phyloP scores from a whole-genome alignment of 2,888 invertebrate genomes.

The Notocelia uddmanniana region DNA sequence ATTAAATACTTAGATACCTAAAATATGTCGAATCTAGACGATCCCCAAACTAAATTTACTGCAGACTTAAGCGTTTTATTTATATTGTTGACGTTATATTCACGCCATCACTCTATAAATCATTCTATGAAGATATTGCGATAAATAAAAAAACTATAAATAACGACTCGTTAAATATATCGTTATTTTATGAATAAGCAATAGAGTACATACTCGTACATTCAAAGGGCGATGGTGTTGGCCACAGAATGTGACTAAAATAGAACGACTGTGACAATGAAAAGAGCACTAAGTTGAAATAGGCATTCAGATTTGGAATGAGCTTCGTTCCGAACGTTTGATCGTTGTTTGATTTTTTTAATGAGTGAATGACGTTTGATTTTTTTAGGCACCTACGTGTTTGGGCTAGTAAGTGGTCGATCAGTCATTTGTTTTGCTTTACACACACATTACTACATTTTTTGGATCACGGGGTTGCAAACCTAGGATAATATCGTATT shows the following conservation, averaged over 20 bases:
- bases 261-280: constrained; percentile 68
- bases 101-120: constrained; percentile 17
- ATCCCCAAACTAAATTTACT: neutral
- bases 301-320: constrained; percentile 46
- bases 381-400: constrained; percentile 31
- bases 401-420: constrained; percentile 10
- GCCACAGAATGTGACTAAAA: constrained; percentile 65
- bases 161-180: constrained; percentile 32
- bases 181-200: constrained; percentile 28
- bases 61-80: neutral
- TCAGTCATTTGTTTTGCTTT: neutral
- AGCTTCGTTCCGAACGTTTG: constrained; percentile 31
- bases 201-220: constrained; percentile 49
- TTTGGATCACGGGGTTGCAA: too few species aligned
- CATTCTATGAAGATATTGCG: constrained; percentile 11
- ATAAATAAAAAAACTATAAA: constrained; percentile 35
- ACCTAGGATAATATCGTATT: too few species aligned
- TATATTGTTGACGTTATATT: constrained; percentile 16
- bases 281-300: constrained; percentile 56
- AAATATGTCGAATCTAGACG: neutral
- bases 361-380: constrained; percentile 24
- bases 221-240: constrained; percentile 61
- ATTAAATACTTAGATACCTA: neutral
- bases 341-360: constrained; percentile 28
- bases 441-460: too few species aligned